Evolutionary conservation across 2,888 invertebrate genomes (phyloP).

Genomic region (Drosophila maculinotata): DNA sequence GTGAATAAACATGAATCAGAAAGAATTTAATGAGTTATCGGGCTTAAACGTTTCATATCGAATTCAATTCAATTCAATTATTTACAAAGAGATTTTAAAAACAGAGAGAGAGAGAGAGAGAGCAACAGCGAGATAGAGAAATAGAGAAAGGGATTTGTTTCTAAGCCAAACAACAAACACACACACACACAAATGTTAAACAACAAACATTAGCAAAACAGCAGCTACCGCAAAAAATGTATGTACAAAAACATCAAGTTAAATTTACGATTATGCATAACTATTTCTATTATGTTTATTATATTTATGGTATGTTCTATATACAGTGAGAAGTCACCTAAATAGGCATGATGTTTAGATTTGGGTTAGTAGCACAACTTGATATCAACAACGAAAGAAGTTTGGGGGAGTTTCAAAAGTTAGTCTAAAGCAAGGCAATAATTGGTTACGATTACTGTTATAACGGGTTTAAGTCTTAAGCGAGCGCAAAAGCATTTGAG

Average conservation of each 20-base stretch:
- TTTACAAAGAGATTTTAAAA: slow-evolving; percentile 50
- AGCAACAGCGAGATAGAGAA: slow-evolving; percentile 14
- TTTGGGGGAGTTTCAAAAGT: slow-evolving; percentile 35
- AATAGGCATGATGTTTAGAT: slow-evolving; percentile 39
- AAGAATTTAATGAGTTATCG: slow-evolving; percentile 70
- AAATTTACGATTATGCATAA: slow-evolving; percentile 33
- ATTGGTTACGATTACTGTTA: slow-evolving; percentile 17
- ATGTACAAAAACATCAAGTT: slow-evolving; percentile 41
- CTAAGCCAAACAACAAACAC: slow-evolving; percentile 50
- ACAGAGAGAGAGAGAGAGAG: slow-evolving; percentile 15
- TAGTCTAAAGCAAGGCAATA: slow-evolving; percentile 56
- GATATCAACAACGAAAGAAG: slow-evolving; percentile 37
- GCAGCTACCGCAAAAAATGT: slow-evolving; percentile 39
- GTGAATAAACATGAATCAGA: slow-evolving; percentile 79
- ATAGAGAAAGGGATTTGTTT: too few relatives aligned
- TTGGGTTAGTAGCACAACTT: slow-evolving; percentile 67
- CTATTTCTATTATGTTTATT: slow-evolving; percentile 11
- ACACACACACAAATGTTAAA: slow-evolving; percentile 37
- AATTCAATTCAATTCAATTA: slow-evolving; percentile 47
- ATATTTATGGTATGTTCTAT: slow-evolving; percentile 18
- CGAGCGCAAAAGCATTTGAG: slow-evolving; percentile 55
- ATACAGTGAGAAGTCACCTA: slow-evolving; percentile 26
- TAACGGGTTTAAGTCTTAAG: slow-evolving; percentile 41
- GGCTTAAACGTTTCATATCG: slow-evolving; percentile 54
- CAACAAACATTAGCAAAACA: slow-evolving; percentile 47